phyloP scores from a whole-genome alignment of 2,797 vertebrate genomes.

The Florisuga fusca region DNA sequence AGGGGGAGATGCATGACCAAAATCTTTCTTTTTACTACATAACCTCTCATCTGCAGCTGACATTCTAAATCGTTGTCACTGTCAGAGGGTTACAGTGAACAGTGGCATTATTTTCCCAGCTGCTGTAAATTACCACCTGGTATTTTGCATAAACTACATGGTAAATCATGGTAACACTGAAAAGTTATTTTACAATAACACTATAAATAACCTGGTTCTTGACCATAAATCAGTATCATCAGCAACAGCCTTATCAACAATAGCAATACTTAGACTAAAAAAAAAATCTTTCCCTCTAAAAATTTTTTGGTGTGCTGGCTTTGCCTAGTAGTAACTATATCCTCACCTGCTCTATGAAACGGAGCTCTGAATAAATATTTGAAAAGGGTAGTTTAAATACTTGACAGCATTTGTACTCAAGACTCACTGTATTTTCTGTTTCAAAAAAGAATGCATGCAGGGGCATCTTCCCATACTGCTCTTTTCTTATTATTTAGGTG shows the following conservation, averaged over 20 bases:
- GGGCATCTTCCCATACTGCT: not conserved
- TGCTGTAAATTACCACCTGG: constrained; percentile 53
- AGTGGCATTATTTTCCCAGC: constrained; percentile 43
- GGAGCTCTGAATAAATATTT: constrained; percentile 38
- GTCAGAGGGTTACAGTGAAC: constrained; percentile 2
- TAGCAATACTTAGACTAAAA: constrained; percentile 22
- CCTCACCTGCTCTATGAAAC: constrained; percentile 11
- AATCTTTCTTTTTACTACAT: not conserved
- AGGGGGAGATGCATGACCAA: not conserved
- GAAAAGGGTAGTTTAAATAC: constrained; percentile 5
- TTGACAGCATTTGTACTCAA: constrained; percentile 20
- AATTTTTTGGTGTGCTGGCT: not conserved
- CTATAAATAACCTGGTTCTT: constrained; percentile 66
- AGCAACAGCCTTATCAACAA: not conserved
- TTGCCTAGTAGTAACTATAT: not conserved
- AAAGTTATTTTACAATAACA: constrained; percentile 53
- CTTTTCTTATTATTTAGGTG: constrained; percentile 26
- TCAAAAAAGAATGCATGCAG: constrained; percentile 19
- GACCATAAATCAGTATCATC: constrained; percentile 54
- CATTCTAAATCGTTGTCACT: constrained; percentile 61
- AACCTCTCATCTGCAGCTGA: constrained; percentile 35
- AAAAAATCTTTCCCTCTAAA: constrained; percentile 33
- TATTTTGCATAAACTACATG: constrained; percentile 68
- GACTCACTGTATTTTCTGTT: not conserved
- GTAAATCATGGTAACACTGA: constrained; percentile 68